Evolutionary conservation across 2,113 vertebrate species (phyloP), one percentile per base, ranked within the genome.

Genomic region (Psilopogon haemacephalus): DNA sequence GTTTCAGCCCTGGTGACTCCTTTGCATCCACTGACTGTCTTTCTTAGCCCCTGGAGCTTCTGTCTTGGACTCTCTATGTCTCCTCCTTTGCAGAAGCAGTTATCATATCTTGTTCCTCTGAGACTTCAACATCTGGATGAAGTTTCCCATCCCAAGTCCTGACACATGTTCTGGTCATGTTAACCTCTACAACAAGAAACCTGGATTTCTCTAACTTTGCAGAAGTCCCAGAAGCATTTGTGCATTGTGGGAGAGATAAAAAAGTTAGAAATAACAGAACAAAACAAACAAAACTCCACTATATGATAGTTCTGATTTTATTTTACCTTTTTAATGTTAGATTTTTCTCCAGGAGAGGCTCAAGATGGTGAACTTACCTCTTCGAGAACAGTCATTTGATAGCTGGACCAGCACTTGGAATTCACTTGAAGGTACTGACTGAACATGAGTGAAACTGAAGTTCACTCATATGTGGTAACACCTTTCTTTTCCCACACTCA

Each of bases 401-500:
- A 90, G 64, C 68, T 80, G 75, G 93, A 83, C 93, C 78, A 77
- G 67, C 40, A 5, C 79, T 79, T 93, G 91, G 46, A 93, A 80
- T 87, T 94, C 87, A 96, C 94, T 94, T 63, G 84, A 92, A 96
- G 87, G 91, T 87, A 89, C 90, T 93, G 95, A 95, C 95, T 87
- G 84, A 77, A 81, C 75, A 79, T 65, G 84, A 83, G 79, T 2
- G 89, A 94, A 96, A 96, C 94, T 92, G 55, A 85, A 92, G 91
- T 92, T 95, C 93, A 83, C 81, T 94, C 93, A 56, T 73, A 85
- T 1, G 0, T 87, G 94, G 91, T 89, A 94, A 87, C 46, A 68
- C 94, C 89, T 96, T 87, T 62, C 83, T 73, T 90, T 95, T 96
- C 96, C 95, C 96, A 96, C 84, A 91, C 91, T 89, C 89, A 87